phyloP scores from a whole-genome alignment of 2,113 vertebrate genomes.

The Psammodynastes pulverulentus region DNA sequence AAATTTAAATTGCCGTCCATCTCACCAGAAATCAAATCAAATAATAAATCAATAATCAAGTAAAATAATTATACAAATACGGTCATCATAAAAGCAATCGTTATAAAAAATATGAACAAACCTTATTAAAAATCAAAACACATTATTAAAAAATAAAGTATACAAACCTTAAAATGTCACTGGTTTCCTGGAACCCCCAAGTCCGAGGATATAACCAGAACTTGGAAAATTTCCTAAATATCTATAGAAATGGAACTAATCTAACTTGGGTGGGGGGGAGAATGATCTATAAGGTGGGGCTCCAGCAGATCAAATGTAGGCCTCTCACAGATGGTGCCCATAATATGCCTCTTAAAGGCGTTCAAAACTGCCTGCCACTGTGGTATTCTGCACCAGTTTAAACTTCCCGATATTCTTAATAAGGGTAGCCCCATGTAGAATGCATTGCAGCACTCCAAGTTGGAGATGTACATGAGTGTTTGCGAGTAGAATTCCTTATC shows the following conservation, averaged over 20 bases:
- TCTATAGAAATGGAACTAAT: neutral
- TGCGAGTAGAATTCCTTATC: too few relatives aligned
- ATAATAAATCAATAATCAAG: neutral
- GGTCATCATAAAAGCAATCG: neutral
- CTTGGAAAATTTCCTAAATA: neutral
- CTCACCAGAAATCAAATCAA: neutral
- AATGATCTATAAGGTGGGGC: neutral
- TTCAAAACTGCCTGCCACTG: neutral
- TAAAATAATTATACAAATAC: neutral
- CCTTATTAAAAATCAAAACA: neutral
- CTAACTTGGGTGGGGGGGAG: neutral
- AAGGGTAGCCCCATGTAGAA: too few relatives aligned
- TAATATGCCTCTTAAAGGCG: neutral
- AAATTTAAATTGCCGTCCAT: neutral
- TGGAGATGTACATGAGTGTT: too few relatives aligned
- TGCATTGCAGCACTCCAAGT: too few relatives aligned
- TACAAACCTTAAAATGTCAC: neutral
- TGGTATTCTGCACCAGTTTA: too few relatives aligned
- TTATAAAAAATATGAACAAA: neutral
- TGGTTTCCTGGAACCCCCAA: neutral
- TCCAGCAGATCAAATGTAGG: neutral
- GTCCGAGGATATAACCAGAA: neutral
- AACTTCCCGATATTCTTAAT: too few relatives aligned
- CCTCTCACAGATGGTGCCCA: neutral
- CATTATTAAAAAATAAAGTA: neutral